A percentile compares a stretch with the other conserved stretches of the same genome.
These are phyloP conservation scores for Taeniopygia guttata DNA, from an alignment of 2,797 vertebrate species.

Conservation along the genomic window DNA sequence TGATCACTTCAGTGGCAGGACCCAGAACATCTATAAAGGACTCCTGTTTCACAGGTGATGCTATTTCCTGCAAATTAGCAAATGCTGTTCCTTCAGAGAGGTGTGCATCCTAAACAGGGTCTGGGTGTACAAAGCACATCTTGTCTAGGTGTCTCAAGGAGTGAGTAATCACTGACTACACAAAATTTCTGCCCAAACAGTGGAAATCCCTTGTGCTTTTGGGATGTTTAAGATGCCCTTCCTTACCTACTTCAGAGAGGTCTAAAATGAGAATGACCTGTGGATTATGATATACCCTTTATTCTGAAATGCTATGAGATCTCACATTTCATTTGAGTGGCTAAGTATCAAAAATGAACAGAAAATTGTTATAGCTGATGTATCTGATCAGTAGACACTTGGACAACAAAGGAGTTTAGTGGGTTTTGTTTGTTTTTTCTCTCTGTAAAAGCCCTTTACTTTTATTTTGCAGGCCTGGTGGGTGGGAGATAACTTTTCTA, in stretches of 20 bases:
- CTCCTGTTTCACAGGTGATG: not conserved
- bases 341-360: not conserved
- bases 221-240: not conserved
- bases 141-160: not conserved
- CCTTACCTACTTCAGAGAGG: not conserved
- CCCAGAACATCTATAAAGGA: not conserved
- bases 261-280: not conserved
- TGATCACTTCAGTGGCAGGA: not conserved
- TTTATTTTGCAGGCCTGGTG: constrained; percentile 86
- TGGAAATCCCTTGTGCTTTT: not conserved
- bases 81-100: not conserved
- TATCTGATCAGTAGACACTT: not conserved
- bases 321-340: not conserved
- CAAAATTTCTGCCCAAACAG: not conserved
- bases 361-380: not conserved
- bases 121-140: not conserved
- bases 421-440: not conserved
- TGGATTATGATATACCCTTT: not conserved
- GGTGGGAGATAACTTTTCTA: constrained; percentile 76
- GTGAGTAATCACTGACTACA: not conserved
- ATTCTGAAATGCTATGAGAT: not conserved
- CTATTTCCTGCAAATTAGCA: not conserved
- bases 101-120: not conserved
- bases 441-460: not conserved
- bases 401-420: not conserved